Base-by-base conservation (phyloP, 2,888 invertebrate genomes). In the Tillus elongatus region DNA sequence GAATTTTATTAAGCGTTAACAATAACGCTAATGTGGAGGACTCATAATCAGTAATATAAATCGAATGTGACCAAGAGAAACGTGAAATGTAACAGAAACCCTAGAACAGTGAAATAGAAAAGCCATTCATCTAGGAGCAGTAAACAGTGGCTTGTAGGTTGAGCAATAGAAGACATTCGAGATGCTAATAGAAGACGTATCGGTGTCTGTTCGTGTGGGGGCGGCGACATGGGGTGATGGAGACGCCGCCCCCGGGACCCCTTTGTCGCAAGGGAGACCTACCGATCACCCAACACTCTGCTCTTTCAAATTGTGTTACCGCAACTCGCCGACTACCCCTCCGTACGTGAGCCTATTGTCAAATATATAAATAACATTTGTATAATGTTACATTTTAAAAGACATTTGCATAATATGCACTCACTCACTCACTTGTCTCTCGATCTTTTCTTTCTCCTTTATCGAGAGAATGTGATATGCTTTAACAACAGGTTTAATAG, bases 351-450 rank as follows among this genome's bases (percentile, higher is more conserved):
- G 63, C 63, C 65, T 64, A 65, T 66, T 66, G 63, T 64, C 63
- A 66, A 66, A 65, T 64, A 66, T 63, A 66, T 65, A 65, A 65
- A 64, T 64, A 63, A 63, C 61, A 62, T 64, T 64, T 63, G 63
- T 57, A 62, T 64, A 64, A 62, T 60, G 63, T 63, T 63, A 64
- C 63, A 59, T 63, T 63, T 64, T 64, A 63, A 64, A 63, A 63
- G 63, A 63, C 60, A 58, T 64, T 62, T 63, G 63, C 63, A 64
- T 63, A 64, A 63, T 64, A 57, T n/a, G n/a, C n/a, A n/a, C n/a
- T n/a, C n/a, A n/a, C n/a, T n/a, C n/a, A n/a, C n/a, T n/a, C 53
- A 49, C 58, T 50, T 53, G 41, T 39, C 39, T 39, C 37, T 11
- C 41, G 37, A 39, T 39, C 37, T 11, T 32, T 14, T 6, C 32